These are phyloP conservation scores for Antennarius maculatus DNA, from an alignment of 2,797 vertebrate genomes.

Conservation along the genomic window DNA sequence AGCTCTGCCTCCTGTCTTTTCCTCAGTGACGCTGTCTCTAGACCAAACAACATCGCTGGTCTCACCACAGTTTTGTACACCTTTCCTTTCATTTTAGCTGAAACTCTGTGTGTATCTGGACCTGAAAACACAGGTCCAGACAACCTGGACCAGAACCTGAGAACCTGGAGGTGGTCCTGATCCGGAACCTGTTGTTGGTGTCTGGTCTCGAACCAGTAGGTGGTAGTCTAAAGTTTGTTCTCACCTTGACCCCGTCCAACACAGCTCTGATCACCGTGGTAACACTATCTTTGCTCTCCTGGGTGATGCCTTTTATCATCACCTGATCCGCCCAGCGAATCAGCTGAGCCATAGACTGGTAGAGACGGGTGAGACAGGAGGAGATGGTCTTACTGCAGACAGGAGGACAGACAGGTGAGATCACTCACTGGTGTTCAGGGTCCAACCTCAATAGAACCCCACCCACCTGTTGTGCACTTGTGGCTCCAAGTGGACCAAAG, in stretches of 20 bases:
- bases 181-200: too few relatives aligned
- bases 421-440: too few relatives aligned
- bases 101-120: too few relatives aligned
- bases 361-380: conserved; percentile 87
- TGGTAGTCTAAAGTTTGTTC: neutral
- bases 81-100: too few relatives aligned
- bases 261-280: conserved; percentile 89
- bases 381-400: conserved; percentile 84
- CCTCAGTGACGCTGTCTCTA: too few relatives aligned
- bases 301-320: conserved; percentile 87
- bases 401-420: conserved; percentile 16
- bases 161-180: too few relatives aligned
- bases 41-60: too few relatives aligned
- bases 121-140: too few relatives aligned
- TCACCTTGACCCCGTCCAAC: conserved; percentile 91
- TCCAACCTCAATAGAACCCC: neutral
- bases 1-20: too few relatives aligned
- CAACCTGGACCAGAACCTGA: too few relatives aligned
- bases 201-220: too few relatives aligned
- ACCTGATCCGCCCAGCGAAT: conserved; percentile 93
- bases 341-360: conserved; percentile 90
- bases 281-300: conserved; percentile 86
- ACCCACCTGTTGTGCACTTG: conserved; percentile 87
- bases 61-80: too few relatives aligned
- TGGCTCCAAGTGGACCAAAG: conserved; percentile 86